phyloP scores from a whole-genome alignment of 2,113 vertebrate species.

The Platichthys stellatus region DNA sequence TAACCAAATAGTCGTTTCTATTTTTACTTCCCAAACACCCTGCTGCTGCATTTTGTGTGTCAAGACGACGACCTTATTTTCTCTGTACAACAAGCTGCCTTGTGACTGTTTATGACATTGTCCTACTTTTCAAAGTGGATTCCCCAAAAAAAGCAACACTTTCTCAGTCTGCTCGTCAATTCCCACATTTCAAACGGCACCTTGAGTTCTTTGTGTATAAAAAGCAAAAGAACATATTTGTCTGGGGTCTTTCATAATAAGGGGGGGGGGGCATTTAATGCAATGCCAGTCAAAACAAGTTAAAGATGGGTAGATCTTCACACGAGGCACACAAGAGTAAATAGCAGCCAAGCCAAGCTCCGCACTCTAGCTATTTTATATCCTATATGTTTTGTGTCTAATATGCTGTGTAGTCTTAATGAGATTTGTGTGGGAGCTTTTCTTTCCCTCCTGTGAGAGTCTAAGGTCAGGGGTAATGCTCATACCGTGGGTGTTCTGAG shows the following conservation, averaged over 20 bases:
- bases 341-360: neutral
- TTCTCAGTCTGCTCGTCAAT: neutral
- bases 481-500: constrained; percentile 15
- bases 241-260: constrained; percentile 7
- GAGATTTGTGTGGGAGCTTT: constrained; percentile 38
- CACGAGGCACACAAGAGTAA: neutral
- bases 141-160: neutral
- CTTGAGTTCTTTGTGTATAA: neutral
- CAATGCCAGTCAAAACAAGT: constrained; percentile 2
- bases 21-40: neutral
- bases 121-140: constrained; percentile 7
- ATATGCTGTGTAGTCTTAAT: constrained; percentile 26
- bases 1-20: neutral
- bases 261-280: neutral
- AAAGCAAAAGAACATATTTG: constrained; percentile 6
- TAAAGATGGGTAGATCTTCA: neutral
- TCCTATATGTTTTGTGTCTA: constrained; percentile 1
- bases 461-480: constrained; percentile 34
- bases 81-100: neutral
- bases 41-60: neutral
- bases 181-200: neutral
- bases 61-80: neutral
- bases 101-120: neutral
- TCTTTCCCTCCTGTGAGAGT: neutral
- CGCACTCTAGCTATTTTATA: neutral